Conservation (phyloP, 1,140 invertebrate genomes). For the Lucilia sericata region DNA sequence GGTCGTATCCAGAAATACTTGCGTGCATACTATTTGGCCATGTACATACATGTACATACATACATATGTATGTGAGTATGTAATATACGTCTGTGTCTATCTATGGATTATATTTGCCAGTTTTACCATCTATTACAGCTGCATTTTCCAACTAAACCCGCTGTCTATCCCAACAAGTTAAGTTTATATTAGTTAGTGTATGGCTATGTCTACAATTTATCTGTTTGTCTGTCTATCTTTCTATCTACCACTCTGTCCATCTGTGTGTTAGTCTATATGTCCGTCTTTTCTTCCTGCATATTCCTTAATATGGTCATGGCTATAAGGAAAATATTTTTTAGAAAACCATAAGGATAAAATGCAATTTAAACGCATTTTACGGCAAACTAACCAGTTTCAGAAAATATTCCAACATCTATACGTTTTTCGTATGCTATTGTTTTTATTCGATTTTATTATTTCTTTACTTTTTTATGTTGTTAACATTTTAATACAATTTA, state of each 20-base stretch:
- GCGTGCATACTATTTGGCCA: background rate
- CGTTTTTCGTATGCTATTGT: background rate
- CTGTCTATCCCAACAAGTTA: conserved; percentile 10
- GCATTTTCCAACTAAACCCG: conserved; percentile 37
- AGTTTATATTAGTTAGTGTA: background rate
- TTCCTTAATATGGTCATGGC: conserved; percentile 13
- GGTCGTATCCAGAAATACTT: background rate
- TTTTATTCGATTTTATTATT: background rate
- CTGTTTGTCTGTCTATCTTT: background rate
- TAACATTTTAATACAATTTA: conserved; percentile 30
- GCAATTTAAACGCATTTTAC: conserved; percentile 41
- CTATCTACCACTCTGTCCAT: background rate
- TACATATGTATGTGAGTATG: no score
- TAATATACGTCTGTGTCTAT: background rate
- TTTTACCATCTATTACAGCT: conserved; percentile 5
- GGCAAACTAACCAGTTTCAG: conserved; percentile 32
- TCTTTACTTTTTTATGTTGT: background rate
- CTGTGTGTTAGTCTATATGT: background rate
- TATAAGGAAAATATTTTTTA: conserved; percentile 14
- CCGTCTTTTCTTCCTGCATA: background rate
- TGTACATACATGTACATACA: no score
- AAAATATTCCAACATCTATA: background rate
- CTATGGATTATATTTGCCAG: background rate
- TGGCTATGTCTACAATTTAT: background rate
- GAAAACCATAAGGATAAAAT: conserved; percentile 26